Percentiles rank a stretch among this genome's conserved stretches.
Conservation (phyloP, 1,140 invertebrate genomes). For the Drosophila dunni region DNA sequence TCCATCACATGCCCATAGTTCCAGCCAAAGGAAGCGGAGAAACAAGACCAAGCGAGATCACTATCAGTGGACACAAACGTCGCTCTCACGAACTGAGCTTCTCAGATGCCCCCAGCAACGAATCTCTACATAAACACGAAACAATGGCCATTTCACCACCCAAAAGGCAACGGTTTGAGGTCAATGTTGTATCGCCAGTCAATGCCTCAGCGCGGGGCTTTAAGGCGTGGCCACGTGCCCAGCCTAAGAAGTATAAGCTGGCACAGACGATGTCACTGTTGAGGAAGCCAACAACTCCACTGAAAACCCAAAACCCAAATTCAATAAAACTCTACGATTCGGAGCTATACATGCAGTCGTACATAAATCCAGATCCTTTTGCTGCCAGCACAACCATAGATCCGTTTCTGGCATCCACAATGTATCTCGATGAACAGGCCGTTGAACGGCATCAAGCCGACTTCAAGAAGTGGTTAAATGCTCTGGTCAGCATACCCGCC, state of each 20-base stretch:
- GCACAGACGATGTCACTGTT: conserved; percentile 62
- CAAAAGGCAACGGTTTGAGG: conserved; percentile 66
- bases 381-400: conserved; percentile 87
- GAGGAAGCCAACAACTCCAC: conserved; percentile 62
- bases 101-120: conserved; percentile 70
- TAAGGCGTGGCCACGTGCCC: conserved; percentile 53
- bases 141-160: conserved; percentile 66
- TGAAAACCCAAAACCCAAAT: conserved; percentile 39
- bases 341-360: conserved; percentile 69
- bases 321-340: conserved; percentile 75
- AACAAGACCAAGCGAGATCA: not conserved
- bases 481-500: conserved; percentile 91
- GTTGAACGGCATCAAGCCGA: conserved; percentile 91
- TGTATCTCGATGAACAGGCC: conserved; percentile 92
- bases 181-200: conserved; percentile 28
- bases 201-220: conserved; percentile 54
- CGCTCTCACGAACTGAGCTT: conserved; percentile 71
- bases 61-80: conserved; percentile 51
- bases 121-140: conserved; percentile 55
- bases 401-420: conserved; percentile 88
- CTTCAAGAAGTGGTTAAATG: conserved; percentile 95
- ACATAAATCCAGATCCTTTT: conserved; percentile 86
- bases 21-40: not conserved
- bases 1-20: conserved; percentile 30
- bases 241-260: conserved; percentile 73